A percentile compares a stretch with the other conserved stretches of the same genome.
These are phyloP conservation scores for Prietella phreatophila DNA, from an alignment of 2,113 vertebrate genomes.

Conservation along the genomic window DNA sequence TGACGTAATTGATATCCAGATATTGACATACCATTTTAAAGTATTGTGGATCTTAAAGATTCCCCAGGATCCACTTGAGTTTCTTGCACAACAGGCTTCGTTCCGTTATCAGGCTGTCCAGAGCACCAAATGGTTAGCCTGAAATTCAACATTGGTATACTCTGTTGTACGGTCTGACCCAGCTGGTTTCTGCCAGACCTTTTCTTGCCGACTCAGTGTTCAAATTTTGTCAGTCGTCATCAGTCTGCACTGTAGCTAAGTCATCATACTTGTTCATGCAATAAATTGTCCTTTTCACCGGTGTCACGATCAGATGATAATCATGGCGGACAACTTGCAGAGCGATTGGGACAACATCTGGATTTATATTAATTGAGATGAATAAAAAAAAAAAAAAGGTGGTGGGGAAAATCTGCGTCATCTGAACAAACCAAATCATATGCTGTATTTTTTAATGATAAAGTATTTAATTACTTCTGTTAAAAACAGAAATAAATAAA, in stretches of 20 bases:
- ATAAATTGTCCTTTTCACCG: background rate
- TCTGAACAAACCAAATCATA: too few relatives aligned
- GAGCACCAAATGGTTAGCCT: background rate
- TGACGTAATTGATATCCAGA: background rate
- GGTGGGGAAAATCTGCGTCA: too few relatives aligned
- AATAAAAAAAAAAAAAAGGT: too few relatives aligned
- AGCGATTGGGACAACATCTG: background rate
- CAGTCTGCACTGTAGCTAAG: conserved; percentile 13
- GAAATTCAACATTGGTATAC: background rate
- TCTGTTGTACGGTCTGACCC: conserved; percentile 26
- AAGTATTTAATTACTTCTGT: too few relatives aligned
- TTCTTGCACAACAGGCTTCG: background rate
- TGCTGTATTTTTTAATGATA: too few relatives aligned
- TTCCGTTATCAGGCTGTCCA: conserved; percentile 16
- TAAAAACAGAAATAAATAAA: too few relatives aligned
- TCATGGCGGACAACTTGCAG: background rate
- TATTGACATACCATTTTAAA: conserved; percentile 17
- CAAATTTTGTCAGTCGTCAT: background rate
- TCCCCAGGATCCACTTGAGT: conserved; percentile 6
- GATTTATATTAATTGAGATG: background rate
- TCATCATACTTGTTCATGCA: background rate
- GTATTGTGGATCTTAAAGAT: background rate
- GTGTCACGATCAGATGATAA: conserved; percentile 16
- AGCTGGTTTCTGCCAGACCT: background rate
- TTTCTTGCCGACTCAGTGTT: background rate